Evolutionary conservation across 2,888 invertebrate species (phyloP), one percentile per base, ranked within the genome.

Genomic region (Agrotis puta): DNA sequence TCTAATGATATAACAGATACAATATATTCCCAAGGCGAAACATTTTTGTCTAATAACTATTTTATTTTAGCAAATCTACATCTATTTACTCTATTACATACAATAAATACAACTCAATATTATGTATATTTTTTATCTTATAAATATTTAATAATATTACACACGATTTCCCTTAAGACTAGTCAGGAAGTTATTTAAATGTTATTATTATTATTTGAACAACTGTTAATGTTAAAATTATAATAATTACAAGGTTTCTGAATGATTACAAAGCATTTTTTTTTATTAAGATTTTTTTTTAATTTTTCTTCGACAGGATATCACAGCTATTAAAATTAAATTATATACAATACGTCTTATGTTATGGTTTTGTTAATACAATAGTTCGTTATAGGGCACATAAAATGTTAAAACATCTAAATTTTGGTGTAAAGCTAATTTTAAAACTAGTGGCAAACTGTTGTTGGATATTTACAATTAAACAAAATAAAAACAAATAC

Each of bases 351-450:
- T 87, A 85, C 85, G 71, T 88, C 87, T 74, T 86, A 85, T 87
- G 83, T 81, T 85, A 84, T 84, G 79, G 83, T 85, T 82, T 82
- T 85, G 85, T 87, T 87, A 88, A 85, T 84, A 85, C 83, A 82
- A 79, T 82, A 85, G 83, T 76, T 85, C 83, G 85, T 85, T 86
- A 88, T 89, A 91, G 91, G 91, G 90, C 90, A 92, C 90, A 85
- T 81, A 70, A 70, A 70, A 83, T 77, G 85, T 86, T 90, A 90
- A 89, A 89, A 88, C 83, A 88, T 89, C 94, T 93, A 93, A 87
- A 93, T 94, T 95, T 95, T 95, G 95, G 95, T 95, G 94, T 95
- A 95, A 93, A 94, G 95, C 95, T 95, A 95, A 91, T 83, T 58
- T 39, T 87, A 90, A 88, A 91, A 85, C 94, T 95, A 95, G 92